Evolutionary conservation across 2,797 vertebrate species (phyloP), one percentile per base, ranked within the genome.

Genomic region (Ctenopoma multispine): DNA sequence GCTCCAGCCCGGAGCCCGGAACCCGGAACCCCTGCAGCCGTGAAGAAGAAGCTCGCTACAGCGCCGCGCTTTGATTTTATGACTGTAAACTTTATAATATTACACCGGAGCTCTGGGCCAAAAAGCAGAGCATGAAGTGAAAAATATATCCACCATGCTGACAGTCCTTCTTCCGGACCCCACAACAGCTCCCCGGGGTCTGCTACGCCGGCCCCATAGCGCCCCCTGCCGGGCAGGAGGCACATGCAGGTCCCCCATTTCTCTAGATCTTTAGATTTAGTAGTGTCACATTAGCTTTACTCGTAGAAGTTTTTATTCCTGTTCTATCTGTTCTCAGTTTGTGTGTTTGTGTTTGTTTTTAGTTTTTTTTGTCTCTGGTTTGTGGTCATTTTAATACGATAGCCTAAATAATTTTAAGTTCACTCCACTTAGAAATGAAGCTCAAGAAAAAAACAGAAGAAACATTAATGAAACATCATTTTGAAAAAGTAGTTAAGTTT

Each of bases 131-230:
- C 58, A 34, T 58, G 47, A 38, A 50, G 66, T 24, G 34, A 21
- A 77, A 71, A 34, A 75, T 10, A 60, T 1, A 51, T 43, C 76
- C 76, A 66, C 82, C 84, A 82, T 77, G 67, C 60, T 73, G 31
- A 49, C 51, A 1, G 20, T 29, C 47, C 72, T 72, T 61, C 56
- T 80, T 82, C 86, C 79, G 85, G 82, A 53, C 61, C 68, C 8
- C 23, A 36, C n/a, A 20, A 0, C 21, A 9, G 14, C 6, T 4
- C 38, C 24, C 6, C 10, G 11, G 12, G 24, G 34, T 59, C 7
- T 8, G 23, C 3, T 0, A 10, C 44, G 1, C 4, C 3, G 43
- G 15, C 5, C 17, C 46, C 31, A 66, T 78, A 87, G 83, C 74
- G 83, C 15, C 78, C 14, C 48, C 79, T 61, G 57, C n/a, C 8